Evolutionary conservation across 2,797 vertebrate species (phyloP), one percentile per base, ranked within the genome.

Genomic region (Cyprinella venusta): DNA sequence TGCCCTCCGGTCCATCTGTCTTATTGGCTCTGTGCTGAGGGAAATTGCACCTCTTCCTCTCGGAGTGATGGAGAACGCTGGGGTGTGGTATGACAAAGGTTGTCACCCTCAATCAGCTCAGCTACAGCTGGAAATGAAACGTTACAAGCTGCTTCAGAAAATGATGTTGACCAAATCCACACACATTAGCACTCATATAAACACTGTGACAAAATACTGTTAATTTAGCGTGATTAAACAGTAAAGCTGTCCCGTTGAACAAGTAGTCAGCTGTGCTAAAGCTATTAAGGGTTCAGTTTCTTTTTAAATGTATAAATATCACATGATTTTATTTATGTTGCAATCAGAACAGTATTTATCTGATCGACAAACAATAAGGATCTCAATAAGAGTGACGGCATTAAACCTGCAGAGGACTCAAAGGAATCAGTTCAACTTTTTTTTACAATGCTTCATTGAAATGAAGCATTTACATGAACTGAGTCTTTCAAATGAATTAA

Each of bases 21-120:
- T 82, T 48, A 18, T 21, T 82, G 70, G 50, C 79, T 77, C 71
- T 42, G 40, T 30, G 15, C 77, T 63, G 63, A 74, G 54, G 65
- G 52, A 80, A 76, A 81, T 26, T 48, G 13, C 74, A 83, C 63
- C 72, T 61, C 77, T 86, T 76, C 82, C 75, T 80, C 42, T 81
- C 50, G 16, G 48, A 54, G 63, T 45, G 63, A 82, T 56, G 70
- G 33, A 75, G 70, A 40, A 30, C 2, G 1, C 16, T n/a, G 21
- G 24, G 33, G 56, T 45, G 67, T 70, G 50, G 36, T 64, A 61
- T 80, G 76, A 74, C 77, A 81, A 83, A 76, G 30, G 8, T 76
- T 84, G 76, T 79, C 36, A 70, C 64, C 61, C 70, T 13, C 45
- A 70, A 38, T 80, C 42, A 61, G 69, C 26, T 42, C 54, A 56